Base-by-base conservation (phyloP, 2,888 invertebrate genomes). In the Amphipyra berbera region DNA sequence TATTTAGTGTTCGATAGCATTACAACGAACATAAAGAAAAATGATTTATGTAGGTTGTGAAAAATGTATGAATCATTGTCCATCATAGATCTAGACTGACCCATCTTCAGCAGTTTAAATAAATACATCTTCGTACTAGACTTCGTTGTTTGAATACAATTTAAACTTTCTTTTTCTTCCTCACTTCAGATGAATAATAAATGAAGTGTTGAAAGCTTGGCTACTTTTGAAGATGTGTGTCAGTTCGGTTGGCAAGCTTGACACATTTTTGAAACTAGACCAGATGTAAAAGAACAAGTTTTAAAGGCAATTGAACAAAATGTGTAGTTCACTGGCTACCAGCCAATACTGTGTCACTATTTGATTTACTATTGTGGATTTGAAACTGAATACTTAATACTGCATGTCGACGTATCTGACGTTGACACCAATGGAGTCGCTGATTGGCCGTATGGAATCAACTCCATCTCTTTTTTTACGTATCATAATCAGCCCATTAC, bases 231-330 rank as follows among this genome's bases (percentile, higher is more conserved):
- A 67, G 30, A 69, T 53, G 48, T 69, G 44, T 66, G 66, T 54
- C 62, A 69, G 15, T 37, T n/a, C n/a, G n/a, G 27, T 42, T 27
- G 10, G 15, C 41, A 30, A 50, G 37, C 55, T 69, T 67, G 70
- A 62, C 67, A 69, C 48, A 64, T 70, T 53, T 69, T 38, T 42
- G n/a, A 66, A 69, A 66, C 47, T 61, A 27, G 52, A 56, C 61
- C 73, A 40, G 67, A 60, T 53, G 7, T 30, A 30, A 30, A 30
- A 30, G 30, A 30, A 7, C 30, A 30, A 30, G 30, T 30, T 30
- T 6, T 55, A 13, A 40, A 46, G 47, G 47, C 60, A 60, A 60
- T 60, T 44, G 60, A 55, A 59, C 64, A 38, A 49, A 58, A 42
- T 47, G 35, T 38, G 30, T 13, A 21, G 9, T 21, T 21, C 21